Evolutionary conservation across 2,113 vertebrate species (phyloP).

Genomic region (Actenoides hombroni): DNA sequence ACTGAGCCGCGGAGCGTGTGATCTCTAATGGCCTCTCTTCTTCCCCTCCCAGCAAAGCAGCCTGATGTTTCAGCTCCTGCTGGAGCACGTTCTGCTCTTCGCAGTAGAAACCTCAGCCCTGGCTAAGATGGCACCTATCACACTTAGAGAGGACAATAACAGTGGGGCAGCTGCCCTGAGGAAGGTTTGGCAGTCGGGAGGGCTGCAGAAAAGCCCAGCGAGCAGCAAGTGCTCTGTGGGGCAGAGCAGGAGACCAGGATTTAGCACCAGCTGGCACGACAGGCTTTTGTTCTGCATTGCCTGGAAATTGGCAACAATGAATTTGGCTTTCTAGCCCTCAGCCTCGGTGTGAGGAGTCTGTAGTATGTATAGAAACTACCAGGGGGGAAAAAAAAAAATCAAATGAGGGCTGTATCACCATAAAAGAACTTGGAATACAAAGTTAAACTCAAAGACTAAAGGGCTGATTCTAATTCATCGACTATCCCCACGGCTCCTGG

Average conservation of each 20-base stretch:
- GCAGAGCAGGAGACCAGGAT: background rate
- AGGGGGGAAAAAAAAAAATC: background rate
- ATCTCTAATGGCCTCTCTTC: background rate
- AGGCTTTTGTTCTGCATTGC: background rate
- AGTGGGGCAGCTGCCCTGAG: background rate
- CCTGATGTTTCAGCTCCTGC: background rate
- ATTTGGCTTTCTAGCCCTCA: background rate
- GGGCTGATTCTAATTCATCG: slow-evolving; percentile 72
- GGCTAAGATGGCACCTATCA: background rate
- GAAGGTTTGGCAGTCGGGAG: background rate
- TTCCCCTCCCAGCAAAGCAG: background rate
- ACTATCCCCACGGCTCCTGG: slow-evolving; percentile 51
- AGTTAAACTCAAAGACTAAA: slow-evolving; percentile 44
- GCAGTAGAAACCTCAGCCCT: background rate
- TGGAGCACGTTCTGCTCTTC: background rate
- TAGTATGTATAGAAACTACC: background rate
- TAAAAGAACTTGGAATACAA: slow-evolving; percentile 46
- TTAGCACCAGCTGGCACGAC: background rate
- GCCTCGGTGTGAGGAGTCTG: background rate
- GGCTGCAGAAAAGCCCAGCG: background rate
- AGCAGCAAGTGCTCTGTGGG: background rate
- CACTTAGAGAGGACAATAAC: background rate
- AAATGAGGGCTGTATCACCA: slow-evolving; percentile 5
- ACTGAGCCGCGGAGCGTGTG: background rate
- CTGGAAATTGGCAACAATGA: background rate